Percentiles rank a stretch among this genome's conserved stretches.
Conservation (phyloP, 2,113 vertebrate genomes). For the Equus quagga region DNA sequence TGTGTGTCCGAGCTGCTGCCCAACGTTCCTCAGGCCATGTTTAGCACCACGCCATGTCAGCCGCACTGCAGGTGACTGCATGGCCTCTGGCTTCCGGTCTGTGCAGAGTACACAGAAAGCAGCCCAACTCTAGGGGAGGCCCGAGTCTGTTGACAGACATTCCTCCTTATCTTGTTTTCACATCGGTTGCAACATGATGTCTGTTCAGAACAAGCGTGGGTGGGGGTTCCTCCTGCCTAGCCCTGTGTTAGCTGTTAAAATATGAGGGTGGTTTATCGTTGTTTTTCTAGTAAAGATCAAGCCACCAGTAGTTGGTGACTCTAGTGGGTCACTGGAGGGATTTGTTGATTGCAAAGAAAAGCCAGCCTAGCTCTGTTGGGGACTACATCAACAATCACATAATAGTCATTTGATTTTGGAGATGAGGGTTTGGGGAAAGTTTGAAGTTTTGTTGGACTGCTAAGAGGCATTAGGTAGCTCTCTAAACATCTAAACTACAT, state of each 20-base stretch:
- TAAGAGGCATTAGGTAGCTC: background rate
- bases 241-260: conserved; percentile 74
- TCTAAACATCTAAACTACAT: background rate
- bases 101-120: background rate
- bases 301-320: background rate
- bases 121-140: background rate
- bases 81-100: background rate
- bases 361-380: background rate
- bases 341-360: conserved; percentile 20
- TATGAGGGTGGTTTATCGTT: conserved; percentile 45
- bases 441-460: conserved; percentile 30
- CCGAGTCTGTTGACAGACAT: conserved; percentile 37
- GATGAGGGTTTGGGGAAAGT: background rate
- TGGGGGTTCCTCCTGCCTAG: conserved; percentile 74
- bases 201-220: conserved; percentile 70
- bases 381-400: background rate
- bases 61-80: background rate
- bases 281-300: conserved; percentile 64
- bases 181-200: conserved; percentile 55
- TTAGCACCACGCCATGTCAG: fast-evolving
- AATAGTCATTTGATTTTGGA: background rate
- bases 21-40: background rate
- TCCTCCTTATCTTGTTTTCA: conserved; percentile 78
- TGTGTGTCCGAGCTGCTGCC: background rate
- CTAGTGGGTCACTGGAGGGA: background rate